Evolutionary conservation across 2,888 invertebrate species (phyloP).

Genomic region (Scaptomyza tumidula): DNA sequence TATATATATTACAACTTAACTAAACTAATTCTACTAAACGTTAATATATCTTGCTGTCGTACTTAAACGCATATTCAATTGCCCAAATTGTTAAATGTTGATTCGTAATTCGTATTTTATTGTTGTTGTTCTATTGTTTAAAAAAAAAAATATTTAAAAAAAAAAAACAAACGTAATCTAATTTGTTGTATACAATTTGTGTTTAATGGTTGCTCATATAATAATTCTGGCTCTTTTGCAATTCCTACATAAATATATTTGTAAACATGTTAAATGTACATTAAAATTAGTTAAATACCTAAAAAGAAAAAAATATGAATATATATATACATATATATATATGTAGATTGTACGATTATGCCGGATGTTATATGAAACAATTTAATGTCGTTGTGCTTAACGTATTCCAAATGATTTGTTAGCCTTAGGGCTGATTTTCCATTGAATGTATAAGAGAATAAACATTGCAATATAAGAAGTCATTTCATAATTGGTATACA

Average conservation of each 20-base stretch:
- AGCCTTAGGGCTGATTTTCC: constrained; percentile 40
- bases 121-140: constrained; percentile 43
- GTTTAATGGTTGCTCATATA: constrained; percentile 33
- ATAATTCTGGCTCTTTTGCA: constrained; percentile 27
- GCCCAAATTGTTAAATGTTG: constrained; percentile 63
- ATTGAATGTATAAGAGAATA: constrained; percentile 24
- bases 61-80: constrained; percentile 44
- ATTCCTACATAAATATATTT: constrained; percentile 19
- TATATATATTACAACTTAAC: constrained; percentile 31
- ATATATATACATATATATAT: constrained; percentile 4
- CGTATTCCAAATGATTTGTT: constrained; percentile 71
- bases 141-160: no score
- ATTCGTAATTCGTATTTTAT: constrained; percentile 52
- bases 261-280: not conserved
- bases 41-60: constrained; percentile 75
- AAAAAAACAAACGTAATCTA: constrained; percentile 28
- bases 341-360: constrained; percentile 18
- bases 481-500: not conserved
- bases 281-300: not conserved
- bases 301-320: constrained; percentile 6
- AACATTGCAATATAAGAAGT: constrained; percentile 3
- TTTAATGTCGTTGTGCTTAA: constrained; percentile 71
- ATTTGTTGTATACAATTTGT: constrained; percentile 54
- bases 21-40: constrained; percentile 52
- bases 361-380: constrained; percentile 45